Conservation (phyloP, 2,113 vertebrate genomes). For the Callocephalon fimbriatum region DNA sequence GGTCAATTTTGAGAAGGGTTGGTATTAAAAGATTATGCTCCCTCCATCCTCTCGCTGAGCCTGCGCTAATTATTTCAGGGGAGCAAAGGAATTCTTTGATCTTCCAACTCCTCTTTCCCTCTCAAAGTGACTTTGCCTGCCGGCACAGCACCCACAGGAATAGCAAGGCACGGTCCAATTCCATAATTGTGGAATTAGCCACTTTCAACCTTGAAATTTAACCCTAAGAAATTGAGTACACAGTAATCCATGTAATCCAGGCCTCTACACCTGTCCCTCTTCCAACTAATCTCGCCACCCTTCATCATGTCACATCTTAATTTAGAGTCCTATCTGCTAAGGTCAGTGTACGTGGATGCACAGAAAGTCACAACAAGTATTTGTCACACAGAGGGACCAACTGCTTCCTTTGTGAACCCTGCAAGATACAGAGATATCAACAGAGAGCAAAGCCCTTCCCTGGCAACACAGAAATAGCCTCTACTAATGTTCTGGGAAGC, state of each 20-base stretch:
- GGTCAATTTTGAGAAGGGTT: conserved; percentile 53
- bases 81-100: conserved; percentile 47
- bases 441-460: background rate
- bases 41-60: conserved; percentile 31
- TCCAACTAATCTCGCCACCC: conserved; percentile 49
- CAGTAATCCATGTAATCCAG: conserved; percentile 59
- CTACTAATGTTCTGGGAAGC: background rate
- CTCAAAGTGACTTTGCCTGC: background rate
- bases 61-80: conserved; percentile 42
- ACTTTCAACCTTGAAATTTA: conserved; percentile 41
- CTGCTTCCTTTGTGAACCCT: background rate
- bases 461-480: fast-evolving
- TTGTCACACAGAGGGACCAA: fast-evolving
- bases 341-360: background rate
- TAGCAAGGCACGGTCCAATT: fast-evolving
- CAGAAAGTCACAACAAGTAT: background rate
- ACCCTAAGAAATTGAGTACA: conserved; percentile 24
- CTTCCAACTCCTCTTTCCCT: background rate
- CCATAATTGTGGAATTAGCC: background rate
- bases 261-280: conserved; percentile 59
- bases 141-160: background rate
- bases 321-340: conserved; percentile 6
- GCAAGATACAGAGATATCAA: background rate
- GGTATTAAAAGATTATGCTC: conserved; percentile 72
- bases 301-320: conserved; percentile 62